Conservation (phyloP, 2,797 vertebrate species). For the Schizopygopsis pylzovi region DNA sequence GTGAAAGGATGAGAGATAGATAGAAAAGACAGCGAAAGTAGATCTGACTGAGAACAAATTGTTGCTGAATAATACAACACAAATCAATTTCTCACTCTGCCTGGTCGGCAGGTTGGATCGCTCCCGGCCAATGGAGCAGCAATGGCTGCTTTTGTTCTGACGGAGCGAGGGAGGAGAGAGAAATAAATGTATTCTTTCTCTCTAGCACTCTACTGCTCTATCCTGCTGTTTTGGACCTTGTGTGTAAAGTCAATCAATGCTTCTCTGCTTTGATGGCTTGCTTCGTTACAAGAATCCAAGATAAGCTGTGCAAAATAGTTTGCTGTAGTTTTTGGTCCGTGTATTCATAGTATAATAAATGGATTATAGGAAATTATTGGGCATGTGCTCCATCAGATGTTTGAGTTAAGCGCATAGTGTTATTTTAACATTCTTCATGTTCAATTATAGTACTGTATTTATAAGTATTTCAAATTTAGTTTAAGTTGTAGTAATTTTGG, state of each 20-base stretch:
- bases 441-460: neutral
- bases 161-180: conserved; percentile 14
- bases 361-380: neutral
- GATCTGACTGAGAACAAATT: conserved; percentile 51
- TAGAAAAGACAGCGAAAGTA: conserved; percentile 34
- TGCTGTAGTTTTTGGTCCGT: neutral
- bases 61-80: conserved; percentile 61
- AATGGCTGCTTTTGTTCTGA: conserved; percentile 45
- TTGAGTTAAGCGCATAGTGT: neutral
- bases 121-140: conserved; percentile 42
- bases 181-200: conserved; percentile 12
- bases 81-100: conserved; percentile 56
- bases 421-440: neutral
- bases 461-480: neutral
- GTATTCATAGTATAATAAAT: neutral
- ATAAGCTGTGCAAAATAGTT: neutral
- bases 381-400: neutral
- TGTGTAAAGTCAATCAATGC: conserved; percentile 32
- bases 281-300: neutral
- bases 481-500: neutral
- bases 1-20: neutral
- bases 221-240: conserved; percentile 2
- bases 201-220: neutral
- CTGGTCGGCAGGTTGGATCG: conserved; percentile 49
- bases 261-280: conserved; percentile 21